A percentile compares a stretch with the other conserved stretches of the same genome.
Evolutionary conservation across 2,888 invertebrate genomes (phyloP).

Genomic region (Rhodophaea formosa): DNA sequence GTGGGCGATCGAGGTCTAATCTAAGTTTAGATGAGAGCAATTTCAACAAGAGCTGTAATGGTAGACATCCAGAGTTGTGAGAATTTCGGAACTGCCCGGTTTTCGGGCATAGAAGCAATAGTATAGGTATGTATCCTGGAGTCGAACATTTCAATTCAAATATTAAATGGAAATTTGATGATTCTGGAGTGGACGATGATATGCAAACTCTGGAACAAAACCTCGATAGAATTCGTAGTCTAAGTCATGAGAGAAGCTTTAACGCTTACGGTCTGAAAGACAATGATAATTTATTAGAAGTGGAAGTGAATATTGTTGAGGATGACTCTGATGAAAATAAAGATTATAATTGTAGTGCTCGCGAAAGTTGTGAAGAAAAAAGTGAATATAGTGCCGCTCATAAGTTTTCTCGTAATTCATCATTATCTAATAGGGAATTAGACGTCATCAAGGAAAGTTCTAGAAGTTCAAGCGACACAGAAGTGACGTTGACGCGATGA

Average conservation of each 20-base stretch:
- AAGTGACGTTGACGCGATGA: conserved; percentile 78
- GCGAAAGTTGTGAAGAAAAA: conserved; percentile 66
- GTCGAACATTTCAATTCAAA: conserved; percentile 75
- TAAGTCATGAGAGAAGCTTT: conserved; percentile 70
- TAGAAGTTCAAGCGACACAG: conserved; percentile 77
- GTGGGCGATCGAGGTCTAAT: conserved; percentile 73
- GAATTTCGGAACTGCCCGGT: conserved; percentile 77
- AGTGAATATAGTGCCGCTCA: conserved; percentile 64
- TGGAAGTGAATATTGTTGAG: conserved; percentile 66
- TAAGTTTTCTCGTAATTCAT: conserved; percentile 74
- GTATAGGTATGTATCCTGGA: conserved; percentile 73
- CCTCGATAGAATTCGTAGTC: conserved; percentile 73
- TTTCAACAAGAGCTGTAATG: conserved; percentile 72
- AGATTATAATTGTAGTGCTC: conserved; percentile 56
- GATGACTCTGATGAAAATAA: conserved; percentile 66
- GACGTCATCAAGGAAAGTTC: conserved; percentile 79
- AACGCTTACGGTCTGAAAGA: conserved; percentile 59
- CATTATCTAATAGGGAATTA: conserved; percentile 74
- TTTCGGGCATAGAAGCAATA: conserved; percentile 79
- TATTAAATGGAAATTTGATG: conserved; percentile 76
- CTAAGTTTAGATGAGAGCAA: conserved; percentile 75
- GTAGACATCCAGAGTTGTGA: conserved; percentile 78
- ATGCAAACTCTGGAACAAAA: conserved; percentile 72
- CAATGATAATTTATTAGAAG: conserved; percentile 69
- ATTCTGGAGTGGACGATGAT: conserved; percentile 62